phyloP scores from a whole-genome alignment of 2,888 invertebrate genomes.

The Drosophila paramelanica region DNA sequence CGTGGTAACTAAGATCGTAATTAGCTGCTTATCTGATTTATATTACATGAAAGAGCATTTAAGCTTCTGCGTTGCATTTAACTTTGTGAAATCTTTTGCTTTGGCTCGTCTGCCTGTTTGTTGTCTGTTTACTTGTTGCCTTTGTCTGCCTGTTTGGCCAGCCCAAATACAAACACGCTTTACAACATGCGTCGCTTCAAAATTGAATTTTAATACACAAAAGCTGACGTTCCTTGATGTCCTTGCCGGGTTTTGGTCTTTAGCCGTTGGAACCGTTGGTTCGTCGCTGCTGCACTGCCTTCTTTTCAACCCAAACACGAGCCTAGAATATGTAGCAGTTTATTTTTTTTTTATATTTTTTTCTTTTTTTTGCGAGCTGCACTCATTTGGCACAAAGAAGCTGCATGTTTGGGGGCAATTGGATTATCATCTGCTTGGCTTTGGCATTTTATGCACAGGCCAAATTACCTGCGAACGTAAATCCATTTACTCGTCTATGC shows the following conservation, averaged over 20 bases:
- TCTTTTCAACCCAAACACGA: constrained; percentile 16
- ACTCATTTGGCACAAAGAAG: constrained; percentile 31
- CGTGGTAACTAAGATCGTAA: background rate
- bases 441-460: constrained; percentile 15
- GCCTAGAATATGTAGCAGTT: constrained; percentile 46
- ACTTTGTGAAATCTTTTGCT: constrained; percentile 9
- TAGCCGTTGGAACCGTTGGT: constrained; percentile 13
- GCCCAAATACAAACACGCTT: constrained; percentile 75
- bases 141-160: constrained; percentile 49
- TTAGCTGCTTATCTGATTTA: background rate
- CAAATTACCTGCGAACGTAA: constrained; percentile 51
- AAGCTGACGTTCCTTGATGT: constrained; percentile 41
- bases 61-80: constrained; percentile 3
- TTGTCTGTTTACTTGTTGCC: constrained; percentile 35
- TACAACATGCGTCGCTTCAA: constrained; percentile 73
- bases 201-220: constrained; percentile 83
- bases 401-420: constrained; percentile 11
- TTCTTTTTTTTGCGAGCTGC: background rate
- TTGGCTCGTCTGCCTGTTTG: constrained; percentile 12
- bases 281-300: constrained; percentile 7
- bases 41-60: constrained; percentile 16
- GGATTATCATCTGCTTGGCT: constrained; percentile 27
- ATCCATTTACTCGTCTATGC: constrained; percentile 46
- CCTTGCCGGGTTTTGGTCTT: background rate
- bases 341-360: too few relatives aligned